phyloP scores from a whole-genome alignment of 2,113 vertebrate species.

The Psilopogon haemacephalus region DNA sequence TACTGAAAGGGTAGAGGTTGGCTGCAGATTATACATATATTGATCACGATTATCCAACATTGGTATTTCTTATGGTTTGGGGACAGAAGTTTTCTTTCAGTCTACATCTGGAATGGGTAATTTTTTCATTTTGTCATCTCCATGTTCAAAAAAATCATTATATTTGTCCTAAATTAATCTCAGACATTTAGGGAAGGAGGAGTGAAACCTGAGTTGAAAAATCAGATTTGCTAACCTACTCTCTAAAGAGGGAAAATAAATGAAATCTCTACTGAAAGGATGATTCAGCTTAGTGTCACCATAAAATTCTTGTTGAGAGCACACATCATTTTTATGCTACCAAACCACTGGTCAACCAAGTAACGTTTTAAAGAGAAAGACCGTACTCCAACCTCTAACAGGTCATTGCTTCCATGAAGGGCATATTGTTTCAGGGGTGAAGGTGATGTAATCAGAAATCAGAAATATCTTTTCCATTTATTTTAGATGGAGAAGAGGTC shows the following conservation, averaged over 20 bases:
- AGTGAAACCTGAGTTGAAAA: background rate
- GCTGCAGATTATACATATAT: background rate
- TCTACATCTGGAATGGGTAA: background rate
- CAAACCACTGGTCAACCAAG: background rate
- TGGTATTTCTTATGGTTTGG: background rate
- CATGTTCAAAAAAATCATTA: background rate
- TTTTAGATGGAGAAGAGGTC: background rate
- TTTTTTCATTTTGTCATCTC: rapidly evolving
- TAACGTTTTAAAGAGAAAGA: background rate
- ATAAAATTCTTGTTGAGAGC: background rate
- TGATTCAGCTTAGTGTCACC: background rate
- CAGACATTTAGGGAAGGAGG: background rate
- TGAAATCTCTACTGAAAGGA: background rate
- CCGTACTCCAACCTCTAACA: background rate
- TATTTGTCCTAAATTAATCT: background rate
- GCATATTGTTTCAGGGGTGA: background rate
- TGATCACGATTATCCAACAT: background rate
- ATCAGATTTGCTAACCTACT: background rate
- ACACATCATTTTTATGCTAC: background rate
- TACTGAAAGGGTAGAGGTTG: background rate
- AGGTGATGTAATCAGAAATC: background rate
- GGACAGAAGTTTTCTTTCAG: background rate
- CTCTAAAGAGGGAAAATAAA: background rate
- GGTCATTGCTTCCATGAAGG: background rate
- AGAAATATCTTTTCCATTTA: background rate